Conservation (phyloP, 2,113 vertebrate species). For the Chaenocephalus aceratus region DNA sequence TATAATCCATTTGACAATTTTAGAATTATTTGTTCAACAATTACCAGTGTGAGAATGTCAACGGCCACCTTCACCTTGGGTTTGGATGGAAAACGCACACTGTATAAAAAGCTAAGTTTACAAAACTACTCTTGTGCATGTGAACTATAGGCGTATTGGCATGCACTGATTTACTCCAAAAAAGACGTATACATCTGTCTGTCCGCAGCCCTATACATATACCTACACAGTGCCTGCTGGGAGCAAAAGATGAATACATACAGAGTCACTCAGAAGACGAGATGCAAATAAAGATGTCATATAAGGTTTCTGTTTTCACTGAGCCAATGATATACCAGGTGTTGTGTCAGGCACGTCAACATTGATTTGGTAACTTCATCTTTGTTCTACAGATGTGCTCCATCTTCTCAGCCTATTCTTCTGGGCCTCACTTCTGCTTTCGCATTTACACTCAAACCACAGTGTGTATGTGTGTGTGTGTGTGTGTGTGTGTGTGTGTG, state of each 20-base stretch:
- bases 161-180: not conserved
- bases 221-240: not conserved
- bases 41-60: no score
- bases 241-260: not conserved
- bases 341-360: conserved; percentile 20
- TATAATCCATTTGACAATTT: no score
- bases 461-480: conserved; percentile 12
- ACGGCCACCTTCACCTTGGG: no score
- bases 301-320: conserved; percentile 5
- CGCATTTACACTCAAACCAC: conserved; percentile 26
- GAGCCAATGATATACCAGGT: not conserved
- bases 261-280: not conserved
- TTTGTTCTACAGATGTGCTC: conserved; percentile 19
- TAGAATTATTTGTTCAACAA: no score
- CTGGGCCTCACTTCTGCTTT: conserved; percentile 14
- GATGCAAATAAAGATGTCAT: conserved; percentile 4
- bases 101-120: no score
- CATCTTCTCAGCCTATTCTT: conserved; percentile 24
- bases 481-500: conserved; percentile 5
- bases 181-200: not conserved
- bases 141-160: not conserved
- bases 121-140: not conserved
- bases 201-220: not conserved
- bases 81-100: no score
- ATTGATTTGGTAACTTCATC: conserved; percentile 30